Evolutionary conservation across 2,888 invertebrate species (phyloP).

Genomic region (Unio delphinus): DNA sequence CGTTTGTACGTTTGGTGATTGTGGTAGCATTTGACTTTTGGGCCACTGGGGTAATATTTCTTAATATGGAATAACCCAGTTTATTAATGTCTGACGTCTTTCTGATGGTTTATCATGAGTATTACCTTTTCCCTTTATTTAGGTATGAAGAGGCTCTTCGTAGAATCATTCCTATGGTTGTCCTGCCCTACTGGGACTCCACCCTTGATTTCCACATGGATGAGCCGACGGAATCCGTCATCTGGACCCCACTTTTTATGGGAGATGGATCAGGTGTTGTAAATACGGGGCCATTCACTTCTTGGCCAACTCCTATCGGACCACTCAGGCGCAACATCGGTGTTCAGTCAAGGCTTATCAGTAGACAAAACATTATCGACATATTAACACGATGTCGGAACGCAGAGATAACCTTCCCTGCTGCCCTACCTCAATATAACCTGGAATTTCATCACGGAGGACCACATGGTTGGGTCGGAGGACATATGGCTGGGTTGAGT

Average conservation of each 20-base stretch:
- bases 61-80: no score
- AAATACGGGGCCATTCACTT: constrained; percentile 40
- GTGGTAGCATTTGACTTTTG: no score
- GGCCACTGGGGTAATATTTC: no score
- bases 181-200: constrained; percentile 53
- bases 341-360: no score
- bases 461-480: constrained; percentile 47
- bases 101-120: no score
- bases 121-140: constrained; percentile 4
- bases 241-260: constrained; percentile 43
- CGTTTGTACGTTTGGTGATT: no score
- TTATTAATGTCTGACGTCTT: no score
- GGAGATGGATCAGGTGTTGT: constrained; percentile 46
- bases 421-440: constrained; percentile 24
- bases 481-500: constrained; percentile 34
- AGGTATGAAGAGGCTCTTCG: constrained; percentile 55
- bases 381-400: background rate
- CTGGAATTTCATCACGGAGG: constrained; percentile 47
- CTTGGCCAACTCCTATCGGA: constrained; percentile 26
- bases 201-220: constrained; percentile 42
- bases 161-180: constrained; percentile 35
- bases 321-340: no score
- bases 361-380: no score
- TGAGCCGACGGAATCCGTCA: constrained; percentile 38
- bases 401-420: constrained; percentile 24